Base-by-base conservation (phyloP, 1,140 invertebrate species). In the Wiebesia pumilae region DNA sequence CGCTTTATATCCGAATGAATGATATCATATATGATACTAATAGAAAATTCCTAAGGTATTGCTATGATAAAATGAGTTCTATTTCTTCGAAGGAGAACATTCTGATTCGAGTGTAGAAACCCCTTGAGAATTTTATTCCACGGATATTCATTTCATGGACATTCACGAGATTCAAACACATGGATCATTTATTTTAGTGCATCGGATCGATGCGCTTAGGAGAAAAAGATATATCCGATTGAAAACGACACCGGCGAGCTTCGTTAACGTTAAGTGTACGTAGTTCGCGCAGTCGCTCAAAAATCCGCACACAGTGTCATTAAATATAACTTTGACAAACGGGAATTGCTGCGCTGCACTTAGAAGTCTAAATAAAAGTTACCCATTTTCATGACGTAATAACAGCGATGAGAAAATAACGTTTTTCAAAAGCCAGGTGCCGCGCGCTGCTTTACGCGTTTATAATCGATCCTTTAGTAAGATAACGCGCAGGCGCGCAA, bases 371-470 rank as follows among this genome's bases (percentile, higher is more conserved):
- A 47, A 73, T n/a, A 1, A 69, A n/a, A 71, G 38, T n/a, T 43
- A 83, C 30, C 40, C 79, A 58, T 33, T n/a, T 65, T 80, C 65
- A 27, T 71, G 40, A 30, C 35, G 33, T 81, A 81, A 81, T 67
- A 43, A 35, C 62, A 16, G 19, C 51, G 80, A 81, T 33, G 62
- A 69, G 62, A 69, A 69, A 81, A 69, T 47, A 62, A 27, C 1
- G 38, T 62, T 81, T 81, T 67, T 43, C 21, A 81, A 40, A 69
- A 67, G 12, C 62, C 24, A 10, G 3, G 43, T 4, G 43, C n/a
- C 51, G 40, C 51, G n/a, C 0, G 33, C 16, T 35, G 35, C 65
- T n/a, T 71, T 43, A 35, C n/a, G 81, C 40, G 40, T 43, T 24
- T 33, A 38, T 40, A 75, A 79, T 51, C 77, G 77, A 79, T 79